Evolutionary conservation across 2,888 invertebrate genomes (phyloP).

Genomic region (Hyles lineata): DNA sequence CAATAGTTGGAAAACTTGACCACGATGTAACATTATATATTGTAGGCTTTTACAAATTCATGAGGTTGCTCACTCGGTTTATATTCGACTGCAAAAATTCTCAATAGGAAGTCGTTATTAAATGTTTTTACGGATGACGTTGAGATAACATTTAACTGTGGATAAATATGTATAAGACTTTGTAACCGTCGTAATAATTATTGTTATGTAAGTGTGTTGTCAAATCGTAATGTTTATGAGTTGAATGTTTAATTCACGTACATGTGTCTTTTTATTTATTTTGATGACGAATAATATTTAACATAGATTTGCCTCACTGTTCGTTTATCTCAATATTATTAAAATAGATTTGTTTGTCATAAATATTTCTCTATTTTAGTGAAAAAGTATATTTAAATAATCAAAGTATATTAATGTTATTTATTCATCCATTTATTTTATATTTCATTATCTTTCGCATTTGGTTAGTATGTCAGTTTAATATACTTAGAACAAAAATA

Average conservation of each 20-base stretch:
- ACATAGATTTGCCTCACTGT: too few relatives aligned
- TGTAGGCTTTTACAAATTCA: neutral
- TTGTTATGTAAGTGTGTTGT: neutral
- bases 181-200: neutral
- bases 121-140: neutral
- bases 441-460: too few relatives aligned
- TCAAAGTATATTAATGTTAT: too few relatives aligned
- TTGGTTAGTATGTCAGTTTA: too few relatives aligned
- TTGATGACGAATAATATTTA: too few relatives aligned
- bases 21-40: neutral
- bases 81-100: neutral
- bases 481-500: too few relatives aligned
- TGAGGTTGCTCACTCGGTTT: neutral
- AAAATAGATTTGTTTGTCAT: too few relatives aligned
- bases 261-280: neutral
- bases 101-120: neutral
- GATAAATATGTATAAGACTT: conserved; percentile 10
- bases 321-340: too few relatives aligned
- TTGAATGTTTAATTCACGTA: neutral
- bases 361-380: too few relatives aligned
- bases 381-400: too few relatives aligned
- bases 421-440: too few relatives aligned
- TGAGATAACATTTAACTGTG: conserved; percentile 11
- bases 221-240: neutral
- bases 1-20: neutral